These are phyloP conservation scores for Kuschelorhynchus macadamiae DNA, from an alignment of 2,888 invertebrate species.

Conservation along the genomic window DNA sequence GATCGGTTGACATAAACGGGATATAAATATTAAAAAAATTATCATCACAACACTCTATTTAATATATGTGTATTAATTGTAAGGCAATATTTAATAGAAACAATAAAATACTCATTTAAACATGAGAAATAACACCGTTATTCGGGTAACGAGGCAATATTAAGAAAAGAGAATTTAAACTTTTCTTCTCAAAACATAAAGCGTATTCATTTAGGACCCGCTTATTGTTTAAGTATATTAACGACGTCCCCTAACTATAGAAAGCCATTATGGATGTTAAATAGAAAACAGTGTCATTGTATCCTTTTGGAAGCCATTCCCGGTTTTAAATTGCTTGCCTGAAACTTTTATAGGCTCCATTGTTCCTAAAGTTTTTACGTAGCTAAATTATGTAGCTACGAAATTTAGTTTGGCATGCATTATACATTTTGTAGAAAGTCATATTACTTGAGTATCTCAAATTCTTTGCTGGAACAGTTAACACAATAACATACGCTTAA, in stretches of 20 bases:
- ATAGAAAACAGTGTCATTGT: constrained; percentile 55
- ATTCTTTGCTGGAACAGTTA: background rate
- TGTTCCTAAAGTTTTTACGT: constrained; percentile 47
- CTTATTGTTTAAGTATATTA: constrained; percentile 49
- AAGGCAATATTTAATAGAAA: too few relatives aligned
- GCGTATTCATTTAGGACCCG: constrained; percentile 37
- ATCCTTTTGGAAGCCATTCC: constrained; percentile 50
- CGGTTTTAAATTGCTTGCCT: constrained; percentile 54
- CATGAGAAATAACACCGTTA: too few relatives aligned
- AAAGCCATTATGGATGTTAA: constrained; percentile 51
- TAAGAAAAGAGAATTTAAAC: constrained; percentile 32
- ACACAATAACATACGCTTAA: too few relatives aligned
- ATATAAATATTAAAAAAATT: too few relatives aligned
- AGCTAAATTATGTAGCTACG: constrained; percentile 22
- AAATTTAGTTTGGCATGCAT: constrained; percentile 17
- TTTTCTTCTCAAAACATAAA: constrained; percentile 41
- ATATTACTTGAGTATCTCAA: background rate
- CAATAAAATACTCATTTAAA: too few relatives aligned
- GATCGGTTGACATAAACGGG: too few relatives aligned
- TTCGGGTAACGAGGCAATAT: too few relatives aligned
- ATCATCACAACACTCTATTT: too few relatives aligned
- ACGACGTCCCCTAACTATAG: constrained; percentile 45
- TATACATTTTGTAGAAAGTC: constrained; percentile 3
- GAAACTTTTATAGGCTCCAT: constrained; percentile 54
- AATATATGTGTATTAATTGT: too few relatives aligned